Base-by-base conservation (phyloP, 92 coral and sea anemone species). In the Virgularia gustaviana region DNA sequence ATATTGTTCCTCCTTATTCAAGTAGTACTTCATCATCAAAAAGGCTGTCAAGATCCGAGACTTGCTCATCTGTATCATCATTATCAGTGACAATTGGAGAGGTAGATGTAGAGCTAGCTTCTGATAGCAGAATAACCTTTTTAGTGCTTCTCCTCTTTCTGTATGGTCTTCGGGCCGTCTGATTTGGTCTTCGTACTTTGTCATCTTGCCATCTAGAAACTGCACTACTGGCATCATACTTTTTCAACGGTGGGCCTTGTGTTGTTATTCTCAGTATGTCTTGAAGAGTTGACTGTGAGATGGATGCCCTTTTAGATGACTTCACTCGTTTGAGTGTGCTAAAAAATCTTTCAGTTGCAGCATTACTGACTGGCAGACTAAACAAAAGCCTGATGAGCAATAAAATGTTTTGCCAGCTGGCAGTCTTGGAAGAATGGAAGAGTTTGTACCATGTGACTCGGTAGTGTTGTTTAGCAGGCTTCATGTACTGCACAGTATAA, bases 341-440 rank as follows among this genome's bases (percentile, higher is more conserved):
- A 32, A 74, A 74, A 34, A 81, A 13, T 36, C 81, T 51, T 53
- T 79, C 84, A 20, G 54, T 11, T n/a, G 73, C 73, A 10, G 74
- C 79, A 61, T 62, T 72, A 31, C 78, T 44, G 9, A 79, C 74
- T 20, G 76, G 77, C 28, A 81, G 58, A 19, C 71, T 66, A 63
- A 77, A 83, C 32, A 78, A 36, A 28, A 72, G 42, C 33, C 76
- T 25, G n/a, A 83, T 51, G 16, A 77, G 24, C 70, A 61, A 12
- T 39, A 78, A 32, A 43, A 77, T 71, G 64, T 78, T 78, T 43
- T 62, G 41, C 79, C 79, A 55, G 44, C 78, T 52, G 30, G 16
- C n/a, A 53, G 60, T 72, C 65, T 76, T 76, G 36, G 86, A 76
- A 11, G 78, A 76, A 39, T 68, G 70, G 49, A 76, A 36, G 62